Conservation (phyloP, 2,797 vertebrate species). For the Syndactyla subalaris region DNA sequence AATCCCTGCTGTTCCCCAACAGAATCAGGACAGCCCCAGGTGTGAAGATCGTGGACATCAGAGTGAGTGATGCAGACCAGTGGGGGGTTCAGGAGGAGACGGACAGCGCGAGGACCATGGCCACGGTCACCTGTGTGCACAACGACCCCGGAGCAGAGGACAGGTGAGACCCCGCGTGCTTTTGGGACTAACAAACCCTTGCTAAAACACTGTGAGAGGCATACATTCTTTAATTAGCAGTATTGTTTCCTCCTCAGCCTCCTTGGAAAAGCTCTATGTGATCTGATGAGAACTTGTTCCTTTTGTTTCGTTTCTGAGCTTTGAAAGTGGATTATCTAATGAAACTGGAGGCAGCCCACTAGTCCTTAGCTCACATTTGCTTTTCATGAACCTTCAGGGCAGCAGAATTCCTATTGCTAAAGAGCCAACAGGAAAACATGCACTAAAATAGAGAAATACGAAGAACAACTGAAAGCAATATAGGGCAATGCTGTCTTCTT, state of each 20-base stretch:
- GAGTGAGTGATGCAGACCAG: slow-evolving; percentile 85
- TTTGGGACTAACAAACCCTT: fast-evolving
- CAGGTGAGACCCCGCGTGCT: slow-evolving; percentile 77
- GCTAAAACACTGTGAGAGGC: neutral
- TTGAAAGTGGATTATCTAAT: neutral
- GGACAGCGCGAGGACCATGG: slow-evolving; percentile 78
- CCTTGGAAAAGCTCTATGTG: neutral
- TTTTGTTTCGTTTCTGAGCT: neutral
- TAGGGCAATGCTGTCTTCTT: neutral
- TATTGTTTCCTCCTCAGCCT: neutral
- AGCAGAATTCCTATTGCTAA: neutral
- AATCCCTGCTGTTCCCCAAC: neutral
- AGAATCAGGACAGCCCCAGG: slow-evolving; percentile 92
- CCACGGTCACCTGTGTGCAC: slow-evolving; percentile 88
- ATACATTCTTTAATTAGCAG: no score
- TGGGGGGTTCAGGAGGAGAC: slow-evolving; percentile 96
- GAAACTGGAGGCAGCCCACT: neutral
- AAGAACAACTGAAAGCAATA: neutral
- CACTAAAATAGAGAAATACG: neutral
- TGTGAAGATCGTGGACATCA: slow-evolving; percentile 86
- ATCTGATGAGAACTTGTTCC: neutral
- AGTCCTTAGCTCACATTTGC: neutral
- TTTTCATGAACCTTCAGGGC: neutral
- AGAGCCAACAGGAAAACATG: neutral
- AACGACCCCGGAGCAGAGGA: slow-evolving; percentile 76